A percentile compares a stretch with the other conserved stretches of the same genome.
Evolutionary conservation across 1,140 invertebrate genomes (phyloP).

Genomic region (Hylaeus volcanicus): DNA sequence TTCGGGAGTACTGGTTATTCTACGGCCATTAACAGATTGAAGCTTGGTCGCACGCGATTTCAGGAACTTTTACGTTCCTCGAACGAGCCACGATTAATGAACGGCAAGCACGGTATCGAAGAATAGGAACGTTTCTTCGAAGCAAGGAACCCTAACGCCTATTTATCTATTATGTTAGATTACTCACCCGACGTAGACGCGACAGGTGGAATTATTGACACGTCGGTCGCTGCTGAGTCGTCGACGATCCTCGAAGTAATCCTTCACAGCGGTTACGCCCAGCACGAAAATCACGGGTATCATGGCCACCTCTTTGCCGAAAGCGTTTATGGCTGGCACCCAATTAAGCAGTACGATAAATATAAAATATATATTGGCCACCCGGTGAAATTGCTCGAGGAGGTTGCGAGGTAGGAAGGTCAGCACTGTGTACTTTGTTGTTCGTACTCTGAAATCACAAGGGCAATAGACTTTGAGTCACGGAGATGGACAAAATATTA

Average conservation of each 20-base stretch:
- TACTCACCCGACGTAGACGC: constrained; percentile 94
- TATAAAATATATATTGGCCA: constrained; percentile 99
- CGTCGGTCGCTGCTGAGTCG: constrained; percentile 94
- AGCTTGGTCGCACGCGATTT: too few species aligned
- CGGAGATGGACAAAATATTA: too few species aligned
- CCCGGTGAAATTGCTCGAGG: constrained; percentile 98
- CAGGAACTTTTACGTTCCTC: too few species aligned
- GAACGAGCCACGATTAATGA: too few species aligned
- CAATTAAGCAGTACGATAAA: constrained; percentile 97
- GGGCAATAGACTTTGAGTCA: background rate
- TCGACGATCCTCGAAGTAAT: constrained; percentile 96
- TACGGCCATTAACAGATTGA: too few species aligned
- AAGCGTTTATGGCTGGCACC: constrained; percentile 96
- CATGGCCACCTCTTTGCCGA: constrained; percentile 98
- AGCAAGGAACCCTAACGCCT: background rate
- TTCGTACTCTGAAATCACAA: constrained; percentile 85
- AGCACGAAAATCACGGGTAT: constrained; percentile 97
- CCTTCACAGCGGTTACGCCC: constrained; percentile 97
- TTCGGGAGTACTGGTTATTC: too few species aligned
- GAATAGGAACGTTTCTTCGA: background rate
- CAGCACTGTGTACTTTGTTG: constrained; percentile 97
- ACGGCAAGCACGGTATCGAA: too few species aligned
- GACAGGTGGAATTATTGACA: constrained; percentile 95
- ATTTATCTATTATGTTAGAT: background rate
- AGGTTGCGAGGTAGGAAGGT: constrained; percentile 98